Evolutionary conservation across 2,797 vertebrate genomes (phyloP).

Genomic region (Sparidentex hasta): DNA sequence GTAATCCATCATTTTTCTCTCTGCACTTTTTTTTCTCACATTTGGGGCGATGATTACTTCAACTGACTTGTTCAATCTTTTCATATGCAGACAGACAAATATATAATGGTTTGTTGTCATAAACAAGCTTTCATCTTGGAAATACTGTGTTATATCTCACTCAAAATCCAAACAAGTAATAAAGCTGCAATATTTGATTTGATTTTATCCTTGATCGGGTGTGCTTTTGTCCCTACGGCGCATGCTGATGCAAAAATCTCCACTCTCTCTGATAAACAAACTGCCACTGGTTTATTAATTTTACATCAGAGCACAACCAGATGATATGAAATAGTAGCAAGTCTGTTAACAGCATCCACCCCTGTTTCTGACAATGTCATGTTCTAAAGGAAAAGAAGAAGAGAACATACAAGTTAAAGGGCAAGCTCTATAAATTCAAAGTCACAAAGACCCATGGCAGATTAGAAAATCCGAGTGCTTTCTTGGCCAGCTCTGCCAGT

Average conservation of each 20-base stretch:
- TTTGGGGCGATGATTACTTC: neutral
- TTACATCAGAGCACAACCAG: slow-evolving; percentile 31
- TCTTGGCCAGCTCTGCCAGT: slow-evolving; percentile 69
- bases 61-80: slow-evolving; percentile 31
- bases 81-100: slow-evolving; percentile 22
- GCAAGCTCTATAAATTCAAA: slow-evolving; percentile 47
- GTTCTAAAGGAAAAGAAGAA: slow-evolving; percentile 25
- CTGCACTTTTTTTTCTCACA: slow-evolving; percentile 26
- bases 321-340: slow-evolving; percentile 16
- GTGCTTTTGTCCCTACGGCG: slow-evolving; percentile 1
- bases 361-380: slow-evolving; percentile 5
- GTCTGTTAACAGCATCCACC: slow-evolving; percentile 6
- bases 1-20: slow-evolving; percentile 50
- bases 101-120: slow-evolving; percentile 18
- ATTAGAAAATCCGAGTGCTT: slow-evolving; percentile 73
- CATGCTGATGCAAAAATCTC: neutral
- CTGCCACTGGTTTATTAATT: slow-evolving; percentile 8
- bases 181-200: slow-evolving; percentile 19
- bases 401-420: slow-evolving; percentile 46
- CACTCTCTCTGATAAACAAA: neutral
- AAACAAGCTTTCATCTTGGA: slow-evolving; percentile 32
- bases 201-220: slow-evolving; percentile 22
- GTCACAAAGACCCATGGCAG: slow-evolving; percentile 42
- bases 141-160: neutral
- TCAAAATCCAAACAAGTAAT: neutral